Base-by-base conservation (phyloP, 2,113 vertebrate genomes). In the Istiophorus platypterus region DNA sequence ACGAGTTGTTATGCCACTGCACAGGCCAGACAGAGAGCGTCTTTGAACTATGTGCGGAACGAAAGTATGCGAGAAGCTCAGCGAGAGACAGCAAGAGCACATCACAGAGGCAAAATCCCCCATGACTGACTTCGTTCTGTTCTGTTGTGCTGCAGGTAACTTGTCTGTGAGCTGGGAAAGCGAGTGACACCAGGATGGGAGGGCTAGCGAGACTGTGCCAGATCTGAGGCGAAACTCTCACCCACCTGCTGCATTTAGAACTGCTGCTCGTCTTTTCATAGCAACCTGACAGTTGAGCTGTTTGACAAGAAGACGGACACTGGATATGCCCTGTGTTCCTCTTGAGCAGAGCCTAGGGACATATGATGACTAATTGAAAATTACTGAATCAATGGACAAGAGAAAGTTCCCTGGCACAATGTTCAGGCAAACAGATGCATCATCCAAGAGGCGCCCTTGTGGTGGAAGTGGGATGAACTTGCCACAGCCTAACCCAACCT, bases 371-470 rank as follows among this genome's bases (percentile, higher is more conserved):
- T 63, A 15, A 69, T 13, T 91, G 76, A 89, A 80, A 68, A 51
- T 1, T 3, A 17, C 41, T 29, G 49, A 39, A 64, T 85, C 54
- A 22, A 88, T 79, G 88, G 84, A 90, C 85, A 81, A 82, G 42
- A 86, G 56, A 74, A 82, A 71, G 45, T 56, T 78, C 76, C 70
- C 80, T 66, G 87, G 68, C 58, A 92, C 85, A 74, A 99, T 99
- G 98, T 96, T 95, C 79, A 95, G 97, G 85, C 92, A 95, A 20
- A 92, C 91, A 62, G 97, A 99, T 62, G 62, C 92, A 5, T 84
- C 88, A 22, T 90, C 92, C 52, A 93, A 90, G 82, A 91, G 91
- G 57, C 91, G 91, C 42, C 85, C 87, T 0, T 70, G 77, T 29
- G 89, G 82, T 51, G 93, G 89, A 39, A 70, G 85, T 10, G 89